Base-by-base conservation (phyloP, 2,888 invertebrate genomes). In the Seira sanloemensis region DNA sequence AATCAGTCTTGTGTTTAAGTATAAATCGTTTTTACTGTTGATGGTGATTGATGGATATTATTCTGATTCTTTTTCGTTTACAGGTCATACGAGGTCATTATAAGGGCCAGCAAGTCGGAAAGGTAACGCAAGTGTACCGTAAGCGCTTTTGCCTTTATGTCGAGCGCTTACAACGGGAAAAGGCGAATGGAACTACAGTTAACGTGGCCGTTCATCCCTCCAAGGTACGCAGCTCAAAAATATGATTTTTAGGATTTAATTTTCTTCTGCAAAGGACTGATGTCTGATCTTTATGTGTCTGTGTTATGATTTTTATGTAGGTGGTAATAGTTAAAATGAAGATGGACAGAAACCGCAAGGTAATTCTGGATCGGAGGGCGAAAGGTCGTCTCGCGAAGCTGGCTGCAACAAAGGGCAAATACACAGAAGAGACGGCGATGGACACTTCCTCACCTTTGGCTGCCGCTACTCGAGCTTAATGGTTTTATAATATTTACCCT, bases 161-260 rank as follows among this genome's bases (percentile, higher is more conserved):
- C 92, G 99, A 99, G 93, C 95, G 99, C 92, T 98, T 99, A 91
- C 99, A 99, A 92, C 94, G 99, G 90, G 99, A 99, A 92, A 99
- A 99, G 91, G 98, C 98, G 84, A 99, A 99, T 91, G 99, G 99
- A 88, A 97, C 98, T 88, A 97, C 97, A 89, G 99, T 98, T 75
- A 97, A 98, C 91, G 98, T 99, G 88, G 99, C 99, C 91, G 98
- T 99, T 91, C 98, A 99, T 92, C 98, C 99, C 89, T 98, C 98
- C 90, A 99, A 99, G 94, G 97, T 97, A 92, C 90, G 91, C n/a
- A n/a, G n/a, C n/a, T n/a, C n/a, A n/a, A n/a, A n/a, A n/a, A n/a
- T n/a, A n/a, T n/a, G n/a, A n/a, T n/a, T n/a, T n/a, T n/a, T n/a
- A n/a, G n/a, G n/a, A n/a, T n/a, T n/a, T n/a, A n/a, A n/a, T n/a